A percentile compares a stretch with the other conserved stretches of the same genome.
Evolutionary conservation across 1,140 invertebrate genomes (phyloP).

Genomic region (Drosophila varians): DNA sequence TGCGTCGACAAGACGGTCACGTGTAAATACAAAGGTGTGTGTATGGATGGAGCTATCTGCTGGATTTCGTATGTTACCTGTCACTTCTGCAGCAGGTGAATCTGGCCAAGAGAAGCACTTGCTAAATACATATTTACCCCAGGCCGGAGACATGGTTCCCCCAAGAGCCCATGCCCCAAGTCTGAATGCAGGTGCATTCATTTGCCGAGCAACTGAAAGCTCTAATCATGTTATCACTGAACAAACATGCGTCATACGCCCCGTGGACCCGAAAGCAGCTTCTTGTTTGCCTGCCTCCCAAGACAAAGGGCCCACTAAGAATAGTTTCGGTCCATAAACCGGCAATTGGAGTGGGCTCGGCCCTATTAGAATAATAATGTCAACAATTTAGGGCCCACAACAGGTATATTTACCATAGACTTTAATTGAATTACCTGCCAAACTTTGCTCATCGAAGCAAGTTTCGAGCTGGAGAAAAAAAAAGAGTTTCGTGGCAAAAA

Average conservation of each 20-base stretch:
- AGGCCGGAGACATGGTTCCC: not conserved
- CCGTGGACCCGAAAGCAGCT: conserved; percentile 7
- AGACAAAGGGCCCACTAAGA: conserved; percentile 12
- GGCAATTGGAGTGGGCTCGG: too few relatives aligned
- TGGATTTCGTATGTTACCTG: conserved; percentile 5
- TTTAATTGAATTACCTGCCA: not conserved
- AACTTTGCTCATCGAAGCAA: too few relatives aligned
- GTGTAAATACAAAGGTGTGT: not conserved
- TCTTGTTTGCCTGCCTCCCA: not conserved
- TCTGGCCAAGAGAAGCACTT: conserved; percentile 17
- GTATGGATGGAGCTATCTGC: conserved; percentile 29
- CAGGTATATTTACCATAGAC: not conserved
- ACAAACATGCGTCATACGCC: conserved; percentile 32
- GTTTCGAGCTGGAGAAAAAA: too few relatives aligned
- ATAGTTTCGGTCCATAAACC: not conserved
- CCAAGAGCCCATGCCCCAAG: too few relatives aligned
- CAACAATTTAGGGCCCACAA: not conserved
- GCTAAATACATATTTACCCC: conserved; percentile 38
- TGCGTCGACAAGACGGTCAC: not conserved
- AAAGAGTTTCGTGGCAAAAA: not conserved
- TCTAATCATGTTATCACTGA: conserved; percentile 46
- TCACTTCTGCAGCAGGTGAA: conserved; percentile 26
- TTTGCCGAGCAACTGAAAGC: conserved; percentile 10
- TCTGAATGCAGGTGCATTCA: conserved; percentile 42
- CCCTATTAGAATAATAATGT: not conserved